phyloP scores from a whole-genome alignment of 2,888 invertebrate species.

The Cecidostiba fungosa region DNA sequence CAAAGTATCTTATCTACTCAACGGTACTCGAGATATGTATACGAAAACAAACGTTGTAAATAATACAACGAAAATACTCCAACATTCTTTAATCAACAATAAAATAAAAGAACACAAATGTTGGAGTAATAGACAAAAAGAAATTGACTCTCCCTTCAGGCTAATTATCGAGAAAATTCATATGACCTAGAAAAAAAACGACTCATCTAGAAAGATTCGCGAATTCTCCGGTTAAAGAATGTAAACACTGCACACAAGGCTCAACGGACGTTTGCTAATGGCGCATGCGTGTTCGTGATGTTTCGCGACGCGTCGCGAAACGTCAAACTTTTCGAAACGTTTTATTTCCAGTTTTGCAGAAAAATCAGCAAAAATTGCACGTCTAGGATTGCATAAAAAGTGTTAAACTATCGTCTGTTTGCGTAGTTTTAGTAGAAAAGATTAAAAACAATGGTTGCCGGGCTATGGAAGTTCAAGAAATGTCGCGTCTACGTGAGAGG shows the following conservation, averaged over 20 bases:
- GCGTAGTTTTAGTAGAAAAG: not conserved
- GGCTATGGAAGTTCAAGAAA: not conserved
- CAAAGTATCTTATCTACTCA: no score
- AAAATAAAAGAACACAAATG: no score
- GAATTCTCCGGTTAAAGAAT: not conserved
- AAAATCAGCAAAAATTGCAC: no score
- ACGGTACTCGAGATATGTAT: no score
- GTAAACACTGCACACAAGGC: no score
- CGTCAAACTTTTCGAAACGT: no score
- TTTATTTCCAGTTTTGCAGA: no score
- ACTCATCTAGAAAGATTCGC: not conserved
- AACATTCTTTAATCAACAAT: not conserved
- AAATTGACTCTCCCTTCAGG: not conserved
- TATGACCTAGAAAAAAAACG: not conserved
- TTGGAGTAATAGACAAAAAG: no score
- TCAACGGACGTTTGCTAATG: not conserved
- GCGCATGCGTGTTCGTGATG: not conserved
- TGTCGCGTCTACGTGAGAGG: constrained; percentile 3
- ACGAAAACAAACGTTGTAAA: not conserved
- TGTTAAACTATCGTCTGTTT: no score
- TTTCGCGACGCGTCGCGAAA: not conserved
- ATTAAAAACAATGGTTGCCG: not conserved
- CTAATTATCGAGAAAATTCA: not conserved
- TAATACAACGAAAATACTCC: not conserved
- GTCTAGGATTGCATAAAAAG: no score